phyloP scores from a whole-genome alignment of 2,888 invertebrate genomes.

The Brenthis ino region DNA sequence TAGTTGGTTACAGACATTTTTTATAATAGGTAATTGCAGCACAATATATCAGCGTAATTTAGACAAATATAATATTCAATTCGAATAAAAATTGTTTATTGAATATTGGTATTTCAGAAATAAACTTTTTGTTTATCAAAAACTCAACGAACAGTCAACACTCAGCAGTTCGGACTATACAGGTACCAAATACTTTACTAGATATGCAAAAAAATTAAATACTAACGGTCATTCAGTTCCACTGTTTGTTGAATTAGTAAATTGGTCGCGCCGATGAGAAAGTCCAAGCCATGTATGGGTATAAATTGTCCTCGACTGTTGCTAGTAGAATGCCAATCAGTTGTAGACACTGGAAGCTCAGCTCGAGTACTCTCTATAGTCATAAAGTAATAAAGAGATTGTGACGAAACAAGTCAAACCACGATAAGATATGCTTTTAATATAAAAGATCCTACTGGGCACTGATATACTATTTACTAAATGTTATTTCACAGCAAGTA shows the following conservation, averaged over 20 bases:
- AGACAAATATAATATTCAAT: too few species aligned
- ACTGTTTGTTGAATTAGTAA: conserved; percentile 90
- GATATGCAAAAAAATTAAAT: conserved; percentile 24
- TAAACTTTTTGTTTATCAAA: too few species aligned
- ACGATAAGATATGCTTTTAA: background rate
- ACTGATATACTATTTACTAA: background rate
- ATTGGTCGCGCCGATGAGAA: conserved; percentile 86
- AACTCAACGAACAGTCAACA: too few species aligned
- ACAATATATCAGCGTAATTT: too few species aligned
- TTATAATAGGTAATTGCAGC: too few species aligned
- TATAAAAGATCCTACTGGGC: background rate
- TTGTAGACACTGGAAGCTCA: conserved; percentile 82
- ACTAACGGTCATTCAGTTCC: conserved; percentile 88
- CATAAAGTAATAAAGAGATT: conserved; percentile 6
- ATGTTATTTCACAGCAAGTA: too few species aligned
- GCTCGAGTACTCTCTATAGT: conserved; percentile 61
- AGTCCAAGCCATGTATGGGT: conserved; percentile 86
- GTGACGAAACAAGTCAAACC: background rate
- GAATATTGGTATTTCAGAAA: too few species aligned
- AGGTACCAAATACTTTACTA: background rate
- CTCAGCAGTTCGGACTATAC: too few species aligned
- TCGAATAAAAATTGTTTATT: too few species aligned
- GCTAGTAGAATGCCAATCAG: conserved; percentile 81
- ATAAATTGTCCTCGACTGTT: conserved; percentile 78
- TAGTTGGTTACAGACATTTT: too few species aligned